Evolutionary conservation across 2,888 invertebrate species (phyloP), one percentile per base, ranked within the genome.

Genomic region (Yponomeuta evonymella): DNA sequence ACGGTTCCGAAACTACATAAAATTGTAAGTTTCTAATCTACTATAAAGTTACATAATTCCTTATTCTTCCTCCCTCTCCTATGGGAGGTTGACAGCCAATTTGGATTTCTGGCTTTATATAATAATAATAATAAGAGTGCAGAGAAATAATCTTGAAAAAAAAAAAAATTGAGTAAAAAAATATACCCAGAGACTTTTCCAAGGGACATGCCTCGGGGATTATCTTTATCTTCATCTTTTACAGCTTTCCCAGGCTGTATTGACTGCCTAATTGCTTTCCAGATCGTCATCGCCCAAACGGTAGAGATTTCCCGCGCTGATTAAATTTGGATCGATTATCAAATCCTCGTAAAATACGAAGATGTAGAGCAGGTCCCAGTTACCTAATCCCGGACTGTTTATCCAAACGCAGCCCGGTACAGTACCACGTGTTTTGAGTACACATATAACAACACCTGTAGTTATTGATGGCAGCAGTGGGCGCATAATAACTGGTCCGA

Each of bases 401-500:
- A 12, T 48, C 62, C 48, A 23, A 23, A 67, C 51, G 62, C 48
- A 43, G 51, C 33, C 69, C 62, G 67, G 48, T n/a, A n/a, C 58
- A 63, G 75, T 72, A 76, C 89, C 91, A 92, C 90, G 91, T 92
- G 90, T 84, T 84, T 77, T 12, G 29, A 43, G 48, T 43, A 36
- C 70, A 70, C 29, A 65, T 63, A 70, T 62, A 43, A 67, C 33
- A 48, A 64, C 65, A 83, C 66, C 66, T 83, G 81, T 82, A 86
- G 83, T 84, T 89, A 87, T 89, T 85, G 88, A 87, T 83, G 88
- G 85, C 83, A 82, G 81, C 85, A 80, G 88, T 89, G 88, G 88
- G 88, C 89, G 90, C 90, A 90, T 90, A 88, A 90, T 90, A 91
- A 91, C 90, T 89, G 89, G 86, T 86, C 82, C 87, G 86, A 75